Evolutionary conservation across 2,113 vertebrate species (phyloP).

Genomic region (Nyctibius bracteatus): DNA sequence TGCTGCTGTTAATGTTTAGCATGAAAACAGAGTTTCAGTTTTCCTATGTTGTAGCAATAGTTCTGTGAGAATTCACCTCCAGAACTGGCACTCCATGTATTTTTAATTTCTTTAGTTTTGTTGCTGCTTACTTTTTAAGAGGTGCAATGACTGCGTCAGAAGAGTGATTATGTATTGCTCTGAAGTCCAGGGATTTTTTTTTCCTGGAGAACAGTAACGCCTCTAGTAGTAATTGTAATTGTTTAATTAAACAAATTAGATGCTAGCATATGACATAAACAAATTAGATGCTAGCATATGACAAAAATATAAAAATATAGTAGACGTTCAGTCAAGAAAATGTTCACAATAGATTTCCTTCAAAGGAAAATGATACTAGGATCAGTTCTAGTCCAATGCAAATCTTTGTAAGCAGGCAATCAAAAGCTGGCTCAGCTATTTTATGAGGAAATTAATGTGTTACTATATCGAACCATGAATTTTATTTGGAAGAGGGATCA

Average conservation of each 20-base stretch:
- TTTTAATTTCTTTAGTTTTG: background rate
- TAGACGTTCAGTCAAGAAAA: background rate
- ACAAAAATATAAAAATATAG: background rate
- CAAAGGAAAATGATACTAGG: background rate
- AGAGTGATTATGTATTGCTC: background rate
- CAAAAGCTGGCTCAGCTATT: background rate
- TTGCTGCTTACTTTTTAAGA: background rate
- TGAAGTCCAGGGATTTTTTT: background rate
- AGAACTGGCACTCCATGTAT: background rate
- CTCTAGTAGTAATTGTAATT: too few species aligned
- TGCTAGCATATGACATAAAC: background rate
- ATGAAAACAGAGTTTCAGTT: background rate
- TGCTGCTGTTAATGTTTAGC: constrained; percentile 39
- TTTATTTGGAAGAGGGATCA: background rate
- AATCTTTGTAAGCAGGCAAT: background rate
- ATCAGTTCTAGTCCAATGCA: background rate
- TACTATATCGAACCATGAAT: background rate
- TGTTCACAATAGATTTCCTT: background rate
- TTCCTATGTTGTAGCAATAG: background rate
- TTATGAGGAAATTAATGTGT: background rate
- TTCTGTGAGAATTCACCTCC: background rate
- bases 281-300: background rate
- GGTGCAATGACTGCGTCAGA: background rate
- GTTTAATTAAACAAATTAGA: background rate
- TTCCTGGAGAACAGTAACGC: background rate